A percentile compares a stretch with the other conserved stretches of the same genome.
These are phyloP conservation scores for Halcyon smyrnensis DNA, from an alignment of 2,797 vertebrate species.

Conservation along the genomic window DNA sequence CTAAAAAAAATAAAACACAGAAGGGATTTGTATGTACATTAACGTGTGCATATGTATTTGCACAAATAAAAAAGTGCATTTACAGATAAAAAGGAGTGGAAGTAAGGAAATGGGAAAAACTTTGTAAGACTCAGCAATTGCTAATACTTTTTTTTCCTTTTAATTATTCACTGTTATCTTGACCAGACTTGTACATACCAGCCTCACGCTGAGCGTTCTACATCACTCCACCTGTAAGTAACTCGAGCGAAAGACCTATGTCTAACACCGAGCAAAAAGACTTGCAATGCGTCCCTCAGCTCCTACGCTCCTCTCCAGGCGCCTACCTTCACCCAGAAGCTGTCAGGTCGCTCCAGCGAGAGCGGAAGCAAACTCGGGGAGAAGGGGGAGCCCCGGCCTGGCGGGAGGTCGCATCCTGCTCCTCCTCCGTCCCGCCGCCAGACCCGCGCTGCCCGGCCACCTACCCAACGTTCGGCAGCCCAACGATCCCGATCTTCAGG, in stretches of 20 bases:
- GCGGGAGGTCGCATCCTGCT: background rate
- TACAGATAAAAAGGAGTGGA: accelerated
- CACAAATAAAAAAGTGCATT: background rate
- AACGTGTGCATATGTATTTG: accelerated
- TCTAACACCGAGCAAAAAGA: accelerated
- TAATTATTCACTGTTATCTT: background rate
- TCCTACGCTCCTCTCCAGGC: accelerated
- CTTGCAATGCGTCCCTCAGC: accelerated
- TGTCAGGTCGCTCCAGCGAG: accelerated
- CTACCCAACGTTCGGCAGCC: slow-evolving; percentile 97
- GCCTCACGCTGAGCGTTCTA: background rate
- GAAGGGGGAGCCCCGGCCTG: background rate
- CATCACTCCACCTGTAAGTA: background rate
- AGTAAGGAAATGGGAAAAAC: background rate
- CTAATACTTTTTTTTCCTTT: background rate
- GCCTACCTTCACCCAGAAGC: accelerated
- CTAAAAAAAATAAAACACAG: background rate
- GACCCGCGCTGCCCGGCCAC: slow-evolving; percentile 40
- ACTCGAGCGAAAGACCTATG: background rate
- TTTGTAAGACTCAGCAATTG: background rate
- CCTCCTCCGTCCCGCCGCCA: background rate
- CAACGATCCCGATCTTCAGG: slow-evolving; percentile 97
- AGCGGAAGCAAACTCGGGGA: background rate
- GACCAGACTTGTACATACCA: background rate
- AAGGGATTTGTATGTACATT: background rate